Percentiles rank a stretch among this genome's conserved stretches.
Conservation (phyloP, 2,113 vertebrate genomes). For the Nesoenas mayeri region DNA sequence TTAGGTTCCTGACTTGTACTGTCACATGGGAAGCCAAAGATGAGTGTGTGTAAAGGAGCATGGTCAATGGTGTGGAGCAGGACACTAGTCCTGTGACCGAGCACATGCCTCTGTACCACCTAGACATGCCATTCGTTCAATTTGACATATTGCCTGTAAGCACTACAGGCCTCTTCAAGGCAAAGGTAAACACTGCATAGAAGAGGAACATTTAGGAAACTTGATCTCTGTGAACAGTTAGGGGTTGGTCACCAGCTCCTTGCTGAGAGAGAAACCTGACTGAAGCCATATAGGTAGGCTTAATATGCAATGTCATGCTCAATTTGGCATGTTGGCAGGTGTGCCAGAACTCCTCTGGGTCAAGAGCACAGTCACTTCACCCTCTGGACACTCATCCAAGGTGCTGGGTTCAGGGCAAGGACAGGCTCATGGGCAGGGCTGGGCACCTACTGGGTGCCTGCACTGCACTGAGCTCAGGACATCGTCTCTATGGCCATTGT, state of each 20-base stretch:
- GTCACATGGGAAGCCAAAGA: background rate
- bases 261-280: background rate
- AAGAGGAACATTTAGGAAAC: background rate
- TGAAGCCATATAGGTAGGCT: background rate
- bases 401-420: background rate
- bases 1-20: background rate
- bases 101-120: background rate
- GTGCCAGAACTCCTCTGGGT: background rate
- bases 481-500: fast-evolving
- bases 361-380: background rate
- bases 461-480: background rate
- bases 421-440: background rate
- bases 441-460: background rate
- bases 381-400: background rate
- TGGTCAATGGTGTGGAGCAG: background rate
- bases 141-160: background rate
- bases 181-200: background rate
- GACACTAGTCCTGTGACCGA: background rate
- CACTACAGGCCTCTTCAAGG: background rate
- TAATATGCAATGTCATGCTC: background rate
- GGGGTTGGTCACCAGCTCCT: background rate
- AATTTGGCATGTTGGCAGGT: fast-evolving
- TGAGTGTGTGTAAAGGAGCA: background rate
- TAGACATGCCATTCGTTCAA: background rate
- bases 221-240: background rate